phyloP scores from a whole-genome alignment of 2,888 invertebrate genomes.

The Venustoraphidia nigricollis region DNA sequence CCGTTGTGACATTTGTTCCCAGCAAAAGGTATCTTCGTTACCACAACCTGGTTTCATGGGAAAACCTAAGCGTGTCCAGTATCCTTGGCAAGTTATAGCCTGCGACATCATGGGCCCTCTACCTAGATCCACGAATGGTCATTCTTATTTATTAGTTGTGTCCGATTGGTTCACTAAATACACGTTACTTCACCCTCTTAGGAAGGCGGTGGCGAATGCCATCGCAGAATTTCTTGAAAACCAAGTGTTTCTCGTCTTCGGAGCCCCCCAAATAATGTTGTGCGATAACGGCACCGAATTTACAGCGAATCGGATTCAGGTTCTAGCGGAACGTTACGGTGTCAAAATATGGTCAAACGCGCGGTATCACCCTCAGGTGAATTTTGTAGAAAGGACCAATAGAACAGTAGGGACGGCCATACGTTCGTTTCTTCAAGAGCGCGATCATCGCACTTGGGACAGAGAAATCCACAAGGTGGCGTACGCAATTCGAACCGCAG shows the following conservation, averaged over 20 bases:
- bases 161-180: constrained; percentile 8
- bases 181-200: constrained; percentile 5
- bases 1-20: constrained; percentile 4
- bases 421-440: constrained; percentile 11
- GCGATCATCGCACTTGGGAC: constrained; percentile 15
- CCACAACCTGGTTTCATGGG: constrained; percentile 4
- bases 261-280: constrained; percentile 8
- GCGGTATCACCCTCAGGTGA: constrained; percentile 11
- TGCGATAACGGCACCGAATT: constrained; percentile 10
- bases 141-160: constrained; percentile 5
- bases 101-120: constrained; percentile 8
- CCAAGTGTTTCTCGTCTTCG: constrained; percentile 8
- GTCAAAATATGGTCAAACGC: constrained; percentile 9
- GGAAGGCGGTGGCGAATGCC: constrained; percentile 2
- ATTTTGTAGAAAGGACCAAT: constrained; percentile 11
- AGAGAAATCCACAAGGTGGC: constrained; percentile 11
- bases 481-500: not conserved
- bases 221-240: constrained; percentile 6
- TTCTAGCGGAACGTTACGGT: constrained; percentile 4
- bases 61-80: constrained; percentile 3
- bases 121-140: constrained; percentile 3
- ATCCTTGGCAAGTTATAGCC: constrained; percentile 8
- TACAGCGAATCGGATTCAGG: constrained; percentile 1
- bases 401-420: constrained; percentile 12
- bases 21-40: not conserved